Conservation (phyloP, 2,797 vertebrate genomes). For the Sebastes matsubarae region DNA sequence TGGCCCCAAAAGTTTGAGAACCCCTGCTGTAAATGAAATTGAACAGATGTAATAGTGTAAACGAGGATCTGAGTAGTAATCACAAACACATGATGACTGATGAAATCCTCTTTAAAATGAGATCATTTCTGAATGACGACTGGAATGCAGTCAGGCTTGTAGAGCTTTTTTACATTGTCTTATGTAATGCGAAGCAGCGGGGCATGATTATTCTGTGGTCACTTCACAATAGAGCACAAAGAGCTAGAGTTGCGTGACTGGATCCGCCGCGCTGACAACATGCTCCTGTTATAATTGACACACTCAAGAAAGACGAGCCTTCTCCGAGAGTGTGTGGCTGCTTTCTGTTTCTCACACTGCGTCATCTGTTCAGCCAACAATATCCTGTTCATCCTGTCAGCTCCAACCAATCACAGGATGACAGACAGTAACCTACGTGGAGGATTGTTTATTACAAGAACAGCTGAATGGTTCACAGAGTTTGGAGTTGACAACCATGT, state of each 20-base stretch:
- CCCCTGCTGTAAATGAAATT: not conserved
- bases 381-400: conserved; percentile 51
- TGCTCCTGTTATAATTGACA: conserved; percentile 45
- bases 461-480: conserved; percentile 18
- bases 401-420: conserved; percentile 24
- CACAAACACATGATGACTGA: not conserved
- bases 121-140: not conserved
- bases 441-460: conserved; percentile 1
- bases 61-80: not conserved
- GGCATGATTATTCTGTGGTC: conserved; percentile 34
- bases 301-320: conserved; percentile 49
- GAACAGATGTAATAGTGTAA: not conserved
- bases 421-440: conserved; percentile 9
- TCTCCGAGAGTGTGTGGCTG: conserved; percentile 25
- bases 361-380: conserved; percentile 54
- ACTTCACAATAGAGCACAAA: conserved; percentile 50
- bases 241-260: conserved; percentile 53
- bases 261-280: conserved; percentile 58
- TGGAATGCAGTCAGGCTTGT: conserved; percentile 8
- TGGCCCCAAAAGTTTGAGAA: too few species aligned
- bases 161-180: conserved; percentile 34
- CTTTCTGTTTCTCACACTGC: conserved; percentile 45
- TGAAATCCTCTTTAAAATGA: not conserved
- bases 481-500: conserved; percentile 6
- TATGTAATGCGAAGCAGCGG: conserved; percentile 49